phyloP scores from a whole-genome alignment of 2,888 invertebrate genomes.

The Mythimna loreyi region DNA sequence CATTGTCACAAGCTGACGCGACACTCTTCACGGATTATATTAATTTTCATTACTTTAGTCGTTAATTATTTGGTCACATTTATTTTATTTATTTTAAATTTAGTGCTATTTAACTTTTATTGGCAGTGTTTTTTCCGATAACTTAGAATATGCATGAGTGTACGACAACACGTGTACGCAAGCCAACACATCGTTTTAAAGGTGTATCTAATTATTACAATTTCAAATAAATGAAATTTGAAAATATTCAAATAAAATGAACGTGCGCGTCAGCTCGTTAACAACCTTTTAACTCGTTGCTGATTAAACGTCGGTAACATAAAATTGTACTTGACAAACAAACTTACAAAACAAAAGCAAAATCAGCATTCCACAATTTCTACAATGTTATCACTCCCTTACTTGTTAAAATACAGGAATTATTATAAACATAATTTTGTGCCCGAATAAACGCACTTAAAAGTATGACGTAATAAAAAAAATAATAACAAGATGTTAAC shows the following conservation, averaged over 20 bases:
- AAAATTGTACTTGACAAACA: constrained; percentile 17
- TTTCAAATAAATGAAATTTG: not conserved
- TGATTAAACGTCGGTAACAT: constrained; percentile 8
- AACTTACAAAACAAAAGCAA: constrained; percentile 26
- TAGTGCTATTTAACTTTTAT: not conserved
- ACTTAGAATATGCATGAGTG: constrained; percentile 1
- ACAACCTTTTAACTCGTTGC: constrained; percentile 1
- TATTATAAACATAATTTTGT: constrained; percentile 69
- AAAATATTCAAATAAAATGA: not conserved
- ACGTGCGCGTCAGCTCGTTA: constrained; percentile 19
- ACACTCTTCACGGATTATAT: not conserved
- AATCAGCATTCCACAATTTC: constrained; percentile 23
- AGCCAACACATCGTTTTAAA: not conserved
- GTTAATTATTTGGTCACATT: not conserved
- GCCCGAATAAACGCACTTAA: constrained; percentile 73
- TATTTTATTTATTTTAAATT: not conserved
- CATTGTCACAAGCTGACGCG: constrained; percentile 18
- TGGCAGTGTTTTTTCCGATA: constrained; percentile 13
- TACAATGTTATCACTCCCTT: constrained; percentile 61
- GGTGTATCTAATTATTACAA: not conserved
- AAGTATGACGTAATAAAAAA: constrained; percentile 67
- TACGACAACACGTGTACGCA: not conserved
- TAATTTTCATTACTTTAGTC: constrained; percentile 1
- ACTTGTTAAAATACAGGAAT: constrained; percentile 59
- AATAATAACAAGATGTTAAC: constrained; percentile 73